These are phyloP conservation scores for Branchinecta lindahli DNA, from an alignment of 1,140 invertebrate genomes.

Conservation along the genomic window DNA sequence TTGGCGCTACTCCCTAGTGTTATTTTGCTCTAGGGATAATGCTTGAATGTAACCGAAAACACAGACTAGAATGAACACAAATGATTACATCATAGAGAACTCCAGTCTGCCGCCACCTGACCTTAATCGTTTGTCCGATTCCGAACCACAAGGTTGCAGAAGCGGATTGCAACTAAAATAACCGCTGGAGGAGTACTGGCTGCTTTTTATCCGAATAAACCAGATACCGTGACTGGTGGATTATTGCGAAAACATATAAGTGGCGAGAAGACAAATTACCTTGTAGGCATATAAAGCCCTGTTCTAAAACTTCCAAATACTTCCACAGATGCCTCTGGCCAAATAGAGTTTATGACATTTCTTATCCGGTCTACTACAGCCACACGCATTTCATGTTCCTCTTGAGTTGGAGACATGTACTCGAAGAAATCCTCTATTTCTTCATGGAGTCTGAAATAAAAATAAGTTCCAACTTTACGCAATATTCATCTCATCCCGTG, in stretches of 20 bases:
- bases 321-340: conserved; percentile 80
- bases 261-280: conserved; percentile 33
- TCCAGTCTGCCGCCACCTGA: too few relatives aligned
- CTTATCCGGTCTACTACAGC: conserved; percentile 75
- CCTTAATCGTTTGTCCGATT: too few relatives aligned
- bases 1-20: too few relatives aligned
- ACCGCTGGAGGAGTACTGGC: too few relatives aligned
- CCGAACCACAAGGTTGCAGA: too few relatives aligned
- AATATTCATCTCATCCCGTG: conserved; percentile 3
- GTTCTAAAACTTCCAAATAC: conserved; percentile 91
- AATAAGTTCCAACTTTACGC: conserved; percentile 10
- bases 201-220: too few relatives aligned
- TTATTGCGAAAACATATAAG: conserved; percentile 8
- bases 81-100: too few relatives aligned
- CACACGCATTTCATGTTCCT: conserved; percentile 69
- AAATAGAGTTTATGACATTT: conserved; percentile 64
- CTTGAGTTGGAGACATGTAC: conserved; percentile 79
- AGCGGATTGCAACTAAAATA: too few relatives aligned
- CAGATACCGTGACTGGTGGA: too few relatives aligned
- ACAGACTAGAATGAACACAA: too few relatives aligned
- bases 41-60: too few relatives aligned
- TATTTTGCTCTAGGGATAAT: too few relatives aligned
- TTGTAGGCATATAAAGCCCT: conserved; percentile 83
- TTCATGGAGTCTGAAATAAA: conserved; percentile 63
- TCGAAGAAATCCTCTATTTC: conserved; percentile 91